phyloP scores from a whole-genome alignment of 1,140 invertebrate genomes.

The Hirudo medicinalis region DNA sequence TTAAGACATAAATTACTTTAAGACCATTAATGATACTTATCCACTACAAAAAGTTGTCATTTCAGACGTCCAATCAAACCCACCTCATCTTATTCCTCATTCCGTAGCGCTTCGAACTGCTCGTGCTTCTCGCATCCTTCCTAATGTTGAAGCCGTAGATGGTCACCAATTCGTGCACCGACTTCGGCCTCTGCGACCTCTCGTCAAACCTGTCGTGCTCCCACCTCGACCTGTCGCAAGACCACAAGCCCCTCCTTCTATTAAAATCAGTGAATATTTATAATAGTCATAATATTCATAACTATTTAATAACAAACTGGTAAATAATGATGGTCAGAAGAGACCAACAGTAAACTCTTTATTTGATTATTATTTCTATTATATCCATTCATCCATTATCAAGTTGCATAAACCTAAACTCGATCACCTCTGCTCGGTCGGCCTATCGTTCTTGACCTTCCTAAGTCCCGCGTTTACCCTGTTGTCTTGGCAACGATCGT shows the following conservation, averaged over 20 bases:
- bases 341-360: not conserved
- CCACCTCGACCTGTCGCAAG: constrained; percentile 53
- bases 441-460: constrained; percentile 62
- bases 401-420: not conserved
- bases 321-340: too few species aligned
- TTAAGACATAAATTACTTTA: too few species aligned
- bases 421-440: constrained; percentile 48
- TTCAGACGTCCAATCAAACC: not conserved
- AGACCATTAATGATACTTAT: too few species aligned
- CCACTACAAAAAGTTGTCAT: too few species aligned
- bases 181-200: constrained; percentile 67
- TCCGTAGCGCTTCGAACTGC: constrained; percentile 60
- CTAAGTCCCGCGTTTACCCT: constrained; percentile 65
- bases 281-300: too few species aligned
- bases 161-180: constrained; percentile 66
- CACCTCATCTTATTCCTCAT: constrained; percentile 52
- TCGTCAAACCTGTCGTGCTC: constrained; percentile 77
- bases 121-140: constrained; percentile 54
- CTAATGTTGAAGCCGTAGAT: constrained; percentile 89
- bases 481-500: constrained; percentile 74
- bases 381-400: not conserved
- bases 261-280: too few species aligned
- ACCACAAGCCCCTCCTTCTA: too few species aligned
- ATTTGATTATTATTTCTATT: not conserved
- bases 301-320: too few species aligned